phyloP scores from a whole-genome alignment of 2,797 vertebrate genomes.

The Mergus octosetaceus region DNA sequence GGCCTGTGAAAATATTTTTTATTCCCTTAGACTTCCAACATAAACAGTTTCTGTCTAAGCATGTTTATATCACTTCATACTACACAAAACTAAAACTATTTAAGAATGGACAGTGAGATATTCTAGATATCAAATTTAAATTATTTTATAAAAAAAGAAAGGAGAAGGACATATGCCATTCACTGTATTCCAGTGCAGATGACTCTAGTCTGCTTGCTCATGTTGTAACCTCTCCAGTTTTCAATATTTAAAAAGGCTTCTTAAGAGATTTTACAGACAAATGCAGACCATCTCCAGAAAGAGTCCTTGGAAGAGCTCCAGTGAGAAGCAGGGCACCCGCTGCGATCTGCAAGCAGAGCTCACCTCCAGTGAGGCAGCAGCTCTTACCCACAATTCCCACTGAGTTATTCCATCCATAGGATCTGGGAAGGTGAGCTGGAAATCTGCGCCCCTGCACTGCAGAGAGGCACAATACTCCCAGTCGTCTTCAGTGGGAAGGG shows the following conservation, averaged over 20 bases:
- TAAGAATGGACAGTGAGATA: not conserved
- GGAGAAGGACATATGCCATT: not conserved
- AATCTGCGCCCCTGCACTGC: not conserved
- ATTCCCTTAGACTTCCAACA: not conserved
- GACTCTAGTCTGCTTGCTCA: not conserved
- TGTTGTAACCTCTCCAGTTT: not conserved
- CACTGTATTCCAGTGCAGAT: not conserved
- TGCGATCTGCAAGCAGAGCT: not conserved
- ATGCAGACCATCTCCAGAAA: not conserved
- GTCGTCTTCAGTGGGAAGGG: not conserved
- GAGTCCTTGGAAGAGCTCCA: not conserved
- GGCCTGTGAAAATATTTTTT: conserved; percentile 26
- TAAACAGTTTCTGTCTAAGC: conserved; percentile 3
- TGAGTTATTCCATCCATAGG: not conserved
- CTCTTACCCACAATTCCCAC: not conserved
- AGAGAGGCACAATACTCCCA: not conserved
- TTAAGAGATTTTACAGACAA: not conserved
- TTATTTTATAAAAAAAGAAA: not conserved
- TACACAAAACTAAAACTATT: not conserved
- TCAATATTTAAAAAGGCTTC: not conserved
- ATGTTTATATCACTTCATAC: not conserved
- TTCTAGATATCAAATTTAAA: not conserved
- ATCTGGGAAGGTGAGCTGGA: not conserved
- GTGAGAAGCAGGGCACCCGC: not conserved
- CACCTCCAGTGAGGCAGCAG: no score